Evolutionary conservation across 2,797 vertebrate species (phyloP).

Genomic region (Rhynchonycteris naso): DNA sequence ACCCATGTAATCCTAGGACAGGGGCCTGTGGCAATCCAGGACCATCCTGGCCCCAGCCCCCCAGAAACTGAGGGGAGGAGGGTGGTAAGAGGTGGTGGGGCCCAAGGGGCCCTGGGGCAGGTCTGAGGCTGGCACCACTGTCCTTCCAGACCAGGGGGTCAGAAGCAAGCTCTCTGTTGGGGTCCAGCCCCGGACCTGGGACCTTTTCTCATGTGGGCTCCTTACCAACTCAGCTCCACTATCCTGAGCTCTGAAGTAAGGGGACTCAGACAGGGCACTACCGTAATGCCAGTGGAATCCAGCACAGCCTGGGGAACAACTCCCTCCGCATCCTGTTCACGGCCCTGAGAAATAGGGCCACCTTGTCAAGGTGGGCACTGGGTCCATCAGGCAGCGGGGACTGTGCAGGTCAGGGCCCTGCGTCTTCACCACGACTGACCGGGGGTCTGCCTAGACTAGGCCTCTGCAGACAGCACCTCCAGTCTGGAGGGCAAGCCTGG

Average conservation of each 20-base stretch:
- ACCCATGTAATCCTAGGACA: background rate
- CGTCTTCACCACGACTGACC: background rate
- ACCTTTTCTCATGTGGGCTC: rapidly evolving
- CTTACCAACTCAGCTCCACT: background rate
- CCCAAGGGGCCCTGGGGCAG: no score
- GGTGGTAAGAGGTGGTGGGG: background rate
- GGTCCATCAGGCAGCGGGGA: rapidly evolving
- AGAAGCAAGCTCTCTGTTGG: background rate
- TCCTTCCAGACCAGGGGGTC: background rate
- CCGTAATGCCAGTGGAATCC: background rate
- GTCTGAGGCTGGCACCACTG: rapidly evolving
- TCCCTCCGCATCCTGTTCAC: background rate
- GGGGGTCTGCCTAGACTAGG: no score
- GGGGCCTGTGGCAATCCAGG: background rate
- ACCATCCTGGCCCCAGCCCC: no score
- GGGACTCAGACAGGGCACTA: rapidly evolving
- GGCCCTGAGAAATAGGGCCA: background rate
- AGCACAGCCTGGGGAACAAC: background rate
- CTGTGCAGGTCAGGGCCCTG: background rate
- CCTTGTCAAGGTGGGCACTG: background rate
- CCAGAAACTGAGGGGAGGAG: background rate
- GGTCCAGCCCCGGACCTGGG: background rate
- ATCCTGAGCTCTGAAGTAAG: background rate
- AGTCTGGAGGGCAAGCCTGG: background rate
- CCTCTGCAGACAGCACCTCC: background rate